Evolutionary conservation across 2,113 vertebrate species (phyloP).

Genomic region (Ibidorhyncha struthersii): DNA sequence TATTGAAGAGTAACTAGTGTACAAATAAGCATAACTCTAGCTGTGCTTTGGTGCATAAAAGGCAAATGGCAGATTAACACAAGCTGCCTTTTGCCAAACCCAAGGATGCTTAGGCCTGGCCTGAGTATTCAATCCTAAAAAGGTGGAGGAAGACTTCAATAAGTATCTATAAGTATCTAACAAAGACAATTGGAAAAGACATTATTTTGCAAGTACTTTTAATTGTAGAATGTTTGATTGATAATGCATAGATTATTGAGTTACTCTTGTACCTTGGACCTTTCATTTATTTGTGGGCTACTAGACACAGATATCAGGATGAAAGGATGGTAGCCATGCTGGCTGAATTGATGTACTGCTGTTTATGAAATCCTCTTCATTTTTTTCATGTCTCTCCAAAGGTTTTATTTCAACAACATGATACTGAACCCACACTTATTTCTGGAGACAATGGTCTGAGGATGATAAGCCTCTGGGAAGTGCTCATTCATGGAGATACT

Average conservation of each 20-base stretch:
- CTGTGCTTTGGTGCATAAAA: conserved; percentile 3
- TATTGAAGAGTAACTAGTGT: background rate
- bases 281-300: background rate
- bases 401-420: background rate
- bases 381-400: background rate
- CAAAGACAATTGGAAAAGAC: conserved; percentile 17
- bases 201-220: background rate
- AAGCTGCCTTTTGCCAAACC: background rate
- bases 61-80: conserved; percentile 6
- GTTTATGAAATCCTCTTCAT: background rate
- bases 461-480: background rate
- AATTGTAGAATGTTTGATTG: background rate
- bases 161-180: background rate
- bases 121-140: background rate
- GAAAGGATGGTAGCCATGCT: background rate
- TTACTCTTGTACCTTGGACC: background rate
- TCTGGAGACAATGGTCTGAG: background rate
- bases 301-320: background rate
- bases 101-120: background rate
- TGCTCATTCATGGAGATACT: background rate
- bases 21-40: background rate
- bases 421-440: background rate
- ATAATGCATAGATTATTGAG: background rate
- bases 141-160: background rate
- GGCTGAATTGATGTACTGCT: background rate